phyloP scores from a whole-genome alignment of 1,140 invertebrate genomes.

The Diorhabda sublineata region DNA sequence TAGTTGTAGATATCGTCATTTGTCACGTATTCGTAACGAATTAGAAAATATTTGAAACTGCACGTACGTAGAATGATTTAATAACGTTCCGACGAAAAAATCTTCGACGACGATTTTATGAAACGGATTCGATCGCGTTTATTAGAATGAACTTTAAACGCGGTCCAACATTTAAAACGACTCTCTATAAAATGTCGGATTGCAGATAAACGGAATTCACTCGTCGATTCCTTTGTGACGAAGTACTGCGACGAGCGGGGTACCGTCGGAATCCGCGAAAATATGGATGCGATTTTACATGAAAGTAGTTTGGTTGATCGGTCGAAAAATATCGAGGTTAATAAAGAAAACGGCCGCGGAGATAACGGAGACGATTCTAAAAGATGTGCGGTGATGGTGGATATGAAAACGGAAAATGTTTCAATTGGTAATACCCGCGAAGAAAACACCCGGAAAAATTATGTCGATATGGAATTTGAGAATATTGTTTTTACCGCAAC shows the following conservation, averaged over 20 bases:
- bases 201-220: constrained; percentile 15
- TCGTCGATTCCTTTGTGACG: neutral
- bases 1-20: too few relatives aligned
- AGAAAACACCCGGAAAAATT: constrained; percentile 46
- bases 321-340: neutral
- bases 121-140: too few relatives aligned
- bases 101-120: too few relatives aligned
- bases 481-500: constrained; percentile 66
- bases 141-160: constrained; percentile 16
- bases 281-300: constrained; percentile 10
- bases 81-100: too few relatives aligned
- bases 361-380: neutral
- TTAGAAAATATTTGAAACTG: too few relatives aligned
- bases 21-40: too few relatives aligned
- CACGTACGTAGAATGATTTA: too few relatives aligned
- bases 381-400: neutral
- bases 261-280: neutral
- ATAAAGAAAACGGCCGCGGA: neutral
- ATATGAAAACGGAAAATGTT: constrained; percentile 4
- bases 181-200: constrained; percentile 14
- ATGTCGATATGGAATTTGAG: constrained; percentile 67
- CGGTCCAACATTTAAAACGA: constrained; percentile 8
- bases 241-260: too few relatives aligned
- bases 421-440: neutral
- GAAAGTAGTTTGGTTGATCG: constrained; percentile 8